These are phyloP conservation scores for Ditylenchus weischeri DNA, from an alignment of 2,888 invertebrate genomes.

Conservation along the genomic window DNA sequence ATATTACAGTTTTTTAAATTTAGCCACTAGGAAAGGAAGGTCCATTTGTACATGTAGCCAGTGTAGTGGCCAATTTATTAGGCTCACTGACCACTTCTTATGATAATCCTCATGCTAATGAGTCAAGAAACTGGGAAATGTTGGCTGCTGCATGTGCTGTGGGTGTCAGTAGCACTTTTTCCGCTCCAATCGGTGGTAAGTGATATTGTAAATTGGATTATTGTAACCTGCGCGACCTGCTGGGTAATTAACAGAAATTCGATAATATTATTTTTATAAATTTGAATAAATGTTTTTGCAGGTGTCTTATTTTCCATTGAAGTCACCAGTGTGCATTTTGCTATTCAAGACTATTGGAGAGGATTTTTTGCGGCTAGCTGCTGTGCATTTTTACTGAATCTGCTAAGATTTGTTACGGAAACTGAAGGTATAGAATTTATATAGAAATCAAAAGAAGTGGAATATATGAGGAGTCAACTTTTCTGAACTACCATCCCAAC, in stretches of 20 bases:
- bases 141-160: constrained; percentile 95
- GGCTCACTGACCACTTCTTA: constrained; percentile 77
- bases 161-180: constrained; percentile 88
- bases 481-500: too few relatives aligned
- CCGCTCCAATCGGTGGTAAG: constrained; percentile 85
- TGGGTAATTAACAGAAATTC: too few relatives aligned
- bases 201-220: neutral
- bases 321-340: constrained; percentile 97
- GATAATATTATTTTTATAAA: too few relatives aligned
- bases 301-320: constrained; percentile 97
- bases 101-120: constrained; percentile 47
- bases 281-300: neutral
- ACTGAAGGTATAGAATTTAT: constrained; percentile 20
- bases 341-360: constrained; percentile 66
- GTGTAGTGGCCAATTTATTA: constrained; percentile 86
- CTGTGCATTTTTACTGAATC: constrained; percentile 90
- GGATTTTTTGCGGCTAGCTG: constrained; percentile 97
- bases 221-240: too few relatives aligned
- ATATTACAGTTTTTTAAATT: neutral
- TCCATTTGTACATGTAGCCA: constrained; percentile 96
- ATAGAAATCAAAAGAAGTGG: too few relatives aligned
- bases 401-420: constrained; percentile 69
- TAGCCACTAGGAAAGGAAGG: constrained; percentile 64
- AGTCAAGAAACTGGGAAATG: constrained; percentile 77
- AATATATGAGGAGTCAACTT: too few relatives aligned